Evolutionary conservation across 2,113 vertebrate genomes (phyloP).

Genomic region (Phylloscopus trochilus): DNA sequence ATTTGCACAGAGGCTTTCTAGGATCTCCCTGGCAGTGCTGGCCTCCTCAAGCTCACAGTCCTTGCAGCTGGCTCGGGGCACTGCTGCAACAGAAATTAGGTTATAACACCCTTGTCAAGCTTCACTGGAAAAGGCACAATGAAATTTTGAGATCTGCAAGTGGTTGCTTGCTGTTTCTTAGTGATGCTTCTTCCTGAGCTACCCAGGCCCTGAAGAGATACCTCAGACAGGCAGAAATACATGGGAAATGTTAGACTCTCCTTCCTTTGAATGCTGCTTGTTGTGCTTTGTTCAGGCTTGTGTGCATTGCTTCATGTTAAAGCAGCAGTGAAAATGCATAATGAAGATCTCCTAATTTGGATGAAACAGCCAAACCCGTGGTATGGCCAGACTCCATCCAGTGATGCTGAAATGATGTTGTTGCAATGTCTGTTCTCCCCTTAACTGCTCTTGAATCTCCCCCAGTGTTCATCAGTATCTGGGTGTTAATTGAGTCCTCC

Average conservation of each 20-base stretch:
- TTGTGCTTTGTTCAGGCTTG: not conserved
- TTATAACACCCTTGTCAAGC: not conserved
- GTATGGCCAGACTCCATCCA: not conserved
- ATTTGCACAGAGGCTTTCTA: constrained; percentile 79
- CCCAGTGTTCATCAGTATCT: not conserved
- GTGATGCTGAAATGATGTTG: not conserved
- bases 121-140: not conserved
- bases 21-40: constrained; percentile 74
- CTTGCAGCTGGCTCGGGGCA: constrained; percentile 80
- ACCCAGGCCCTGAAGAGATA: not conserved
- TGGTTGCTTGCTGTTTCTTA: not conserved
- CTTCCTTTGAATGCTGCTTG: not conserved
- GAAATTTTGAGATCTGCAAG: not conserved
- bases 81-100: constrained; percentile 52
- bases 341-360: not conserved
- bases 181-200: not conserved
- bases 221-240: not conserved
- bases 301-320: not conserved
- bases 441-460: not conserved
- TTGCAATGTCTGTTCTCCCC: not conserved
- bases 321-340: not conserved
- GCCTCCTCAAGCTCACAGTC: constrained; percentile 83
- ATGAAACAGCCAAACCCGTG: not conserved
- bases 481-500: not conserved
- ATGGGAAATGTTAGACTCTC: not conserved